These are phyloP conservation scores for Lithosia quadra DNA, from an alignment of 2,888 invertebrate species.

Conservation along the genomic window DNA sequence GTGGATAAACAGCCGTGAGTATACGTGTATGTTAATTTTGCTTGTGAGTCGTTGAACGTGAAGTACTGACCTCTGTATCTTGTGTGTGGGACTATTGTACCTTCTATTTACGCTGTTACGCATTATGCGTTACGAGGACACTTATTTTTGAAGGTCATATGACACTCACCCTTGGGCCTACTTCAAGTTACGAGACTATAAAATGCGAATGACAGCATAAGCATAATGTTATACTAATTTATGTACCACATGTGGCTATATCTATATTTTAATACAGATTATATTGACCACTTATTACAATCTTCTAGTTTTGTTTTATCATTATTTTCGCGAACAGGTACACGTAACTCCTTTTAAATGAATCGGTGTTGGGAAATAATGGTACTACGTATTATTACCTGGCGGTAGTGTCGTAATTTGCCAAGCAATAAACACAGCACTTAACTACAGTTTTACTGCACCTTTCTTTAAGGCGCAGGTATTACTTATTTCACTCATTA, in stretches of 20 bases:
- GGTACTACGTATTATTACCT: too few species aligned
- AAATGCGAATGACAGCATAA: conserved; percentile 1
- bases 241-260: background rate
- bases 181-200: background rate
- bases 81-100: background rate
- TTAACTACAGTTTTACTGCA: too few species aligned
- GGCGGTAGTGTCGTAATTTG: too few species aligned
- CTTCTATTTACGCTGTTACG: background rate
- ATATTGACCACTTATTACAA: background rate
- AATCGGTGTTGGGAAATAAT: background rate
- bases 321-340: background rate
- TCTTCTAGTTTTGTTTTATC: background rate
- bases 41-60: background rate
- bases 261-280: background rate
- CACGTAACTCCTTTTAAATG: too few species aligned
- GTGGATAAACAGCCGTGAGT: background rate
- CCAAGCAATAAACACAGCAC: too few species aligned
- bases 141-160: background rate
- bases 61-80: background rate
- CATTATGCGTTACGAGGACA: background rate
- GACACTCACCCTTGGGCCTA: background rate
- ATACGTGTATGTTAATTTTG: background rate
- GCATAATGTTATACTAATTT: conserved; percentile 2
- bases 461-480: too few species aligned
- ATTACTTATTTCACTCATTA: too few species aligned